These are phyloP conservation scores for Xestia ashworthii DNA, from an alignment of 2,888 invertebrate species.

Conservation along the genomic window DNA sequence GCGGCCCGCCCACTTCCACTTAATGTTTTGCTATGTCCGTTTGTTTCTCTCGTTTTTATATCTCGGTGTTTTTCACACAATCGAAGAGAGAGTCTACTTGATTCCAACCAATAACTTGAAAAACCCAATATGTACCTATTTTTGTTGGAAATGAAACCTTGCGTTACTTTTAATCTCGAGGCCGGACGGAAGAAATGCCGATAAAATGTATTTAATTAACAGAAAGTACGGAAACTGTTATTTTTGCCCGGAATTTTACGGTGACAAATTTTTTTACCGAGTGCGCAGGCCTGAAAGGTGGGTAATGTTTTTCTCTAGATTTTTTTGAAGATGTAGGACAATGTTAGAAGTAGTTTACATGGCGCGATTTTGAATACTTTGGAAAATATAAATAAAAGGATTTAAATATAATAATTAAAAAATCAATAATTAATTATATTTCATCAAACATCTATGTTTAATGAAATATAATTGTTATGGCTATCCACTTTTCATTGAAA, in stretches of 20 bases:
- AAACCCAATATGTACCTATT: background rate
- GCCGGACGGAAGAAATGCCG: constrained; percentile 38
- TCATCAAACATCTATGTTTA: too few species aligned
- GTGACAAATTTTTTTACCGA: constrained; percentile 1
- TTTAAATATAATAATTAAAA: too few species aligned
- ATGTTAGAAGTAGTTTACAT: background rate
- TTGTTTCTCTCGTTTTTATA: too few species aligned
- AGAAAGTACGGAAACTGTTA: constrained; percentile 8
- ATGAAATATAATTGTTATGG: too few species aligned
- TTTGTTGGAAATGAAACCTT: constrained; percentile 10
- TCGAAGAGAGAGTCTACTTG: background rate
- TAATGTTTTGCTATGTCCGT: too few species aligned
- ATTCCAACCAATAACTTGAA: background rate
- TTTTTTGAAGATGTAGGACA: background rate
- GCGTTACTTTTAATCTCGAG: constrained; percentile 10
- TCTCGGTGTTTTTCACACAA: too few species aligned
- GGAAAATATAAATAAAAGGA: background rate
- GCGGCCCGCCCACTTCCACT: too few species aligned
- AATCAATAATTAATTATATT: too few species aligned
- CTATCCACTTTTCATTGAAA: background rate
- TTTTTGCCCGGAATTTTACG: background rate
- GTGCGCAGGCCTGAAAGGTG: background rate
- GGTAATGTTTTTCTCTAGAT: background rate
- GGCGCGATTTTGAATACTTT: background rate
- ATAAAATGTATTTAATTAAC: background rate